Evolutionary conservation across 1,140 invertebrate species (phyloP).

Genomic region (Monomorium pharaonis): DNA sequence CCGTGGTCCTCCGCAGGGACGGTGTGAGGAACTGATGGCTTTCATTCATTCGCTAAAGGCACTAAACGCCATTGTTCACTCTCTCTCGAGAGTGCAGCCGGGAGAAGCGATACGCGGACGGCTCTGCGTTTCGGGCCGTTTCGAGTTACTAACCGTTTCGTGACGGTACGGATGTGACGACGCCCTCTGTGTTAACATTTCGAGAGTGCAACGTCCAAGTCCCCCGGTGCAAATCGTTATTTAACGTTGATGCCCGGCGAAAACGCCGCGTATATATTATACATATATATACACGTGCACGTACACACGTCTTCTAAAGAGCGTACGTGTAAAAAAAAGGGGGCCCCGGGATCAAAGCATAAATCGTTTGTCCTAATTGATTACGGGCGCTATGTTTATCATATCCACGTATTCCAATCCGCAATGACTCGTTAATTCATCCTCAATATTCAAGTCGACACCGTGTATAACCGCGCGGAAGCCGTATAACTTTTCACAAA

Average conservation of each 20-base stretch:
- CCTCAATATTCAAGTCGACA: constrained; percentile 30
- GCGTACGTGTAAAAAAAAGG: neutral
- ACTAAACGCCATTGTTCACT: constrained; percentile 59
- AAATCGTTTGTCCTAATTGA: constrained; percentile 23
- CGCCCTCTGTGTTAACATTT: constrained; percentile 37
- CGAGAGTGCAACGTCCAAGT: constrained; percentile 31
- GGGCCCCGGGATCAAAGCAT: neutral
- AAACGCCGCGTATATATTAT: no score
- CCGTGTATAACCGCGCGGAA: neutral
- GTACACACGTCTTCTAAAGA: neutral
- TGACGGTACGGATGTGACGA: constrained; percentile 46
- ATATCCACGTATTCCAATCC: constrained; percentile 16
- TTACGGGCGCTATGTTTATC: constrained; percentile 21
- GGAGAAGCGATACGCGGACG: constrained; percentile 44
- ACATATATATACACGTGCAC: neutral
- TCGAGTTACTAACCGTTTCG: constrained; percentile 65
- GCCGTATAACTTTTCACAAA: constrained; percentile 3
- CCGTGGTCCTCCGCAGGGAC: constrained; percentile 11
- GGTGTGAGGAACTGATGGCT: constrained; percentile 10
- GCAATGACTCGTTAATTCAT: constrained; percentile 45
- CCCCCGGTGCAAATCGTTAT: constrained; percentile 31
- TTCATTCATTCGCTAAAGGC: constrained; percentile 61
- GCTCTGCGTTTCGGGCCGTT: constrained; percentile 58
- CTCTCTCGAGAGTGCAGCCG: constrained; percentile 22
- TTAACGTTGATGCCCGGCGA: neutral